A percentile compares a stretch with the other conserved stretches of the same genome.
Evolutionary conservation across 2,113 vertebrate species (phyloP).

Genomic region (Sphaerodactylus townsendi): DNA sequence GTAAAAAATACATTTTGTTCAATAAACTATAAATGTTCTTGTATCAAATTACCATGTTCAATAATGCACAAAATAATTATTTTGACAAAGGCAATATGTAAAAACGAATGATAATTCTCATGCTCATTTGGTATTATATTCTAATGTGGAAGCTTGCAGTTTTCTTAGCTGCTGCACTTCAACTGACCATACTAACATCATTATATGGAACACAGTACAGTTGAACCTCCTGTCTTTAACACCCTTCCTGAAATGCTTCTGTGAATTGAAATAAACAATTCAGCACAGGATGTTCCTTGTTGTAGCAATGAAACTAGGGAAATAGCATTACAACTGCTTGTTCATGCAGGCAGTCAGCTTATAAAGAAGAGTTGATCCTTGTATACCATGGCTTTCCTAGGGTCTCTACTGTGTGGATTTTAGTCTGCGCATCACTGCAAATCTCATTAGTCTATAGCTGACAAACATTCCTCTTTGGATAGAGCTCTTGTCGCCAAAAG

Average conservation of each 20-base stretch:
- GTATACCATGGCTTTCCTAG: neutral
- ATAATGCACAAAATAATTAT: no score
- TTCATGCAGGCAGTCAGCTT: fast-evolving
- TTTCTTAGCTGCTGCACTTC: no score
- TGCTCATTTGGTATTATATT: no score
- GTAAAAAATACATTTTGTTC: no score
- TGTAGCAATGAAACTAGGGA: neutral
- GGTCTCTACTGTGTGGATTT: neutral
- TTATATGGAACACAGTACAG: no score
- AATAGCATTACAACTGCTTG: neutral
- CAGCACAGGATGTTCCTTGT: neutral
- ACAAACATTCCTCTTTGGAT: neutral
- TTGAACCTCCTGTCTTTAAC: neutral
- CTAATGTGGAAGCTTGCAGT: no score
- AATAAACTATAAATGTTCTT: no score
- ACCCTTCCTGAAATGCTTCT: neutral
- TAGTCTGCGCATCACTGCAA: neutral
- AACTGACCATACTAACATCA: no score
- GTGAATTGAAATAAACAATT: neutral
- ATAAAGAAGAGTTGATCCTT: neutral
- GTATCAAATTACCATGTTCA: no score
- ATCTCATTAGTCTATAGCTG: neutral
- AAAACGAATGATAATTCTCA: no score
- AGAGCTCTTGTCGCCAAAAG: neutral
- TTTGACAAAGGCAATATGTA: no score